phyloP scores from a whole-genome alignment of 2,888 invertebrate species.

The Sclerodermus sp. region DNA sequence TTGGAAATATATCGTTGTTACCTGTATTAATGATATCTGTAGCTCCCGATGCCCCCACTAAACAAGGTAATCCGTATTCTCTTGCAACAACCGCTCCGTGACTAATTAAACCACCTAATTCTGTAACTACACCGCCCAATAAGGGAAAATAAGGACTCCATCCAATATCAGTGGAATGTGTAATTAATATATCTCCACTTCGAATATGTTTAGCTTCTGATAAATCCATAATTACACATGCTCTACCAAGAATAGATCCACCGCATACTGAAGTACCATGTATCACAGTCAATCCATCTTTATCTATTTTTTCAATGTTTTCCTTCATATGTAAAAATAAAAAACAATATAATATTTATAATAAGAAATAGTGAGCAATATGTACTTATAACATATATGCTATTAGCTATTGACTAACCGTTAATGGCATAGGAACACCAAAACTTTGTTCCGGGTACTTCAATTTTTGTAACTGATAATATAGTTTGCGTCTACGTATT shows the following conservation, averaged over 20 bases:
- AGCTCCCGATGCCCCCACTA: conserved; percentile 73
- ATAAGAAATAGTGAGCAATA: too few relatives aligned
- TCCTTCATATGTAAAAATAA: conserved; percentile 8
- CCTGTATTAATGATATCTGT: conserved; percentile 72
- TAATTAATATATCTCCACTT: conserved; percentile 72
- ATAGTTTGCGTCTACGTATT: conserved; percentile 65
- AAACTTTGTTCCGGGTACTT: conserved; percentile 66
- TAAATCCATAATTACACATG: conserved; percentile 71
- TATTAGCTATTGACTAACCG: conserved; percentile 24
- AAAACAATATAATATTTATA: not conserved
- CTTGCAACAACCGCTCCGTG: conserved; percentile 84
- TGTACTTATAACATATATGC: too few relatives aligned
- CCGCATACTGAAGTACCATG: conserved; percentile 73
- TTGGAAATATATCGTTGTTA: conserved; percentile 14
- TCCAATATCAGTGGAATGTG: conserved; percentile 77
- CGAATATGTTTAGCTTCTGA: conserved; percentile 62
- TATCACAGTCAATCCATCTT: conserved; percentile 30
- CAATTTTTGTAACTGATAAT: conserved; percentile 64
- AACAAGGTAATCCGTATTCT: conserved; percentile 81
- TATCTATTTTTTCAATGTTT: not conserved
- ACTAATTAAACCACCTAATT: conserved; percentile 80
- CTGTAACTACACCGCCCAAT: conserved; percentile 76
- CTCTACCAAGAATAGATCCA: conserved; percentile 69
- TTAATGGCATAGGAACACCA: conserved; percentile 56
- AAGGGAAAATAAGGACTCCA: conserved; percentile 87